Base-by-base conservation (phyloP, 2,113 vertebrate genomes). In the Chaetodon trifascialis region DNA sequence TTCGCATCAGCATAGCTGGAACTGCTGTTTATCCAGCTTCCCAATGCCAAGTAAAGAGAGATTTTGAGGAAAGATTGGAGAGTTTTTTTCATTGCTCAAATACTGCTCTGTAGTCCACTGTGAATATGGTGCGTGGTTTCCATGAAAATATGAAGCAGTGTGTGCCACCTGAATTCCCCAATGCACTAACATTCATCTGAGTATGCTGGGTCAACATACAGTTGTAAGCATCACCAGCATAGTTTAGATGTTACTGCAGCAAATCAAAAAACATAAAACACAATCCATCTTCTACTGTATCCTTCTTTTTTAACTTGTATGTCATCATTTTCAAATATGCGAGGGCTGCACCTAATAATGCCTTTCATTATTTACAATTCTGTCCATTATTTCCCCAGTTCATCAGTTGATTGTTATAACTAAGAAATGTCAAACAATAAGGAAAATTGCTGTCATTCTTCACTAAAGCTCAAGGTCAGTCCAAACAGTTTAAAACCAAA, bases 1-100 rank as follows among this genome's bases (percentile, higher is more conserved):
- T 84, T 89, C 81, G 84, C 83, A 86, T 90, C 89, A 79, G 79
- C 88, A 88, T 70, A 89, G 82, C 85, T 87, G 78, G 85, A 75
- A 88, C 64, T 3, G 12, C 87, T 76, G 81, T 83, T 92, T 86
- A 92, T 82, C 82, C 86, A 76, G 40, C 63, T 71, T 82, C 47
- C 85, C 73, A 88, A 71, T 81, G 75, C 71, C 73, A 75, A 70
- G 25, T 65, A 72, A 85, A 83, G 85, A 82, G 77, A 89, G 91
- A 89, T 90, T 30, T 86, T 85, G 70, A 82, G 52, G 30, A 83
- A 79, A 70, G 80, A 84, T 86, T 88, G 79, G 62, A 58, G 71
- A 79, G 73, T 75, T 88, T 87, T 76, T 87, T 76, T 44, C 1
- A 6, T 70, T 83, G 77, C 54, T 88, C 51, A 84, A 88, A 78